phyloP scores from a whole-genome alignment of 1,140 invertebrate species.

The Teleogryllus occipitalis region DNA sequence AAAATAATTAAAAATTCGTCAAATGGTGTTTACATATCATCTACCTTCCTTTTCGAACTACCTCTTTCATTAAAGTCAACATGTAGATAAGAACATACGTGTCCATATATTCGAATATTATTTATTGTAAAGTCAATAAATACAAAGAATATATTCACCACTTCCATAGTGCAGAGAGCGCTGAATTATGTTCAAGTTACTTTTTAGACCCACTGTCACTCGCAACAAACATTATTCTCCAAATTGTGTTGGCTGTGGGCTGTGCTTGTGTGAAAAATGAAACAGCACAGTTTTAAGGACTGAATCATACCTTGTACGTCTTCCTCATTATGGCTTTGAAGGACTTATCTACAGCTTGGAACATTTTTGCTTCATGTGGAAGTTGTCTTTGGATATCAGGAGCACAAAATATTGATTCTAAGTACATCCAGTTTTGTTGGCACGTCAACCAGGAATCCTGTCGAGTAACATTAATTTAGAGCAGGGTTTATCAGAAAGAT shows the following conservation, averaged over 20 bases:
- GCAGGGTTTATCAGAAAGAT: not conserved
- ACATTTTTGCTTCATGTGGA: conserved; percentile 75
- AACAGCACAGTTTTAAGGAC: conserved; percentile 43
- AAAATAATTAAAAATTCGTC: too few relatives aligned
- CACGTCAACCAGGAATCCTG: conserved; percentile 77
- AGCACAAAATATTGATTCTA: conserved; percentile 82
- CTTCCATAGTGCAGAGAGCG: too few relatives aligned
- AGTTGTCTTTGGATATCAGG: conserved; percentile 81
- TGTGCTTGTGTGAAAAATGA: conserved; percentile 59
- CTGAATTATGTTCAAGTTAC: too few relatives aligned
- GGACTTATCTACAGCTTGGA: conserved; percentile 72
- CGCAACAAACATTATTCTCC: too few relatives aligned
- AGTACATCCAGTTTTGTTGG: conserved; percentile 77
- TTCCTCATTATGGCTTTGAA: conserved; percentile 78
- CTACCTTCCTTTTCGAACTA: too few relatives aligned
- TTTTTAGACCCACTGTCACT: too few relatives aligned
- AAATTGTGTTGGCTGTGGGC: conserved; percentile 36
- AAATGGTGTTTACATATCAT: too few relatives aligned
- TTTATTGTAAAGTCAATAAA: too few relatives aligned
- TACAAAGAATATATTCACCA: too few relatives aligned
- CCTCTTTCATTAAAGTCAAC: too few relatives aligned
- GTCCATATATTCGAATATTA: too few relatives aligned
- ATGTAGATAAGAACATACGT: too few relatives aligned
- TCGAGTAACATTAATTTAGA: conserved; percentile 20
- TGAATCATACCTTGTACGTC: conserved; percentile 48